Percentiles rank a stretch among this genome's conserved stretches.
These are phyloP conservation scores for Sander lucioperca DNA, from an alignment of 2,113 vertebrate genomes.

Conservation along the genomic window DNA sequence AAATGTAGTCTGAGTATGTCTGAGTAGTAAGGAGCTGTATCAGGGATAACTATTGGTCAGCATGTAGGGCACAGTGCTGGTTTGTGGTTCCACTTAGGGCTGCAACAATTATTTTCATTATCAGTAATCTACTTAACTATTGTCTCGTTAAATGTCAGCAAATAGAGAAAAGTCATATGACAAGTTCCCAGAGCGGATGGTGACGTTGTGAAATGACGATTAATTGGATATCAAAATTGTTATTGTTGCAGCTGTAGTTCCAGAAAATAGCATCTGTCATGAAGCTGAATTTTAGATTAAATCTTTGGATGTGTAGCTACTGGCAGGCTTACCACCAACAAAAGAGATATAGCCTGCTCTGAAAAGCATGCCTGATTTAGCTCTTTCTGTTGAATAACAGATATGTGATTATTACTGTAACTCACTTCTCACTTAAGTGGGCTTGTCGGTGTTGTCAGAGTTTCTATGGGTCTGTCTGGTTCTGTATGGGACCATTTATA, in stretches of 20 bases:
- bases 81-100: background rate
- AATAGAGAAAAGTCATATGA: background rate
- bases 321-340: background rate
- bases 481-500: slow-evolving; percentile 25
- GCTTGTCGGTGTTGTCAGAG: background rate
- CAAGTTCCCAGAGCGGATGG: background rate
- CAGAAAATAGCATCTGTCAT: background rate
- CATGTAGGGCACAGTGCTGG: background rate
- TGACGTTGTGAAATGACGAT: background rate
- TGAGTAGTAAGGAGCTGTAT: background rate
- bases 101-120: background rate
- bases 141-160: background rate
- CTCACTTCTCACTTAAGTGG: background rate
- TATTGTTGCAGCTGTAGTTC: background rate
- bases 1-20: too few species aligned
- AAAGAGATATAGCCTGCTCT: background rate
- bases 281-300: background rate
- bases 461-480: background rate
- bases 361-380: background rate
- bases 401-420: background rate
- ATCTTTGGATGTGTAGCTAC: background rate
- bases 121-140: background rate
- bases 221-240: background rate
- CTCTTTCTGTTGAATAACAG: background rate
- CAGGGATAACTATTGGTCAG: background rate